These are phyloP conservation scores for Microcebus ravelobensis DNA, from an alignment of 2,113 vertebrate species.

Conservation along the genomic window DNA sequence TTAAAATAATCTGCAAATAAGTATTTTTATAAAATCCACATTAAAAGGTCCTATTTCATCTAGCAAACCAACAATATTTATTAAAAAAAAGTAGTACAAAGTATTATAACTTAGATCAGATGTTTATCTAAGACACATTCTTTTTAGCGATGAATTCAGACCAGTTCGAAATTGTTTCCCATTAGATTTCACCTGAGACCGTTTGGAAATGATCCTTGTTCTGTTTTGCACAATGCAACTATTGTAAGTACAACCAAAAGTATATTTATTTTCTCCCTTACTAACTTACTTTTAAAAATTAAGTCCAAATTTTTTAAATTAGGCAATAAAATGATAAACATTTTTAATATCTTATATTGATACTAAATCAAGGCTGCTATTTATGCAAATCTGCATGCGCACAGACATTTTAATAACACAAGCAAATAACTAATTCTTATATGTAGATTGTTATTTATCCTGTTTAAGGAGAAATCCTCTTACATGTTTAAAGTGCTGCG, in stretches of 20 bases:
- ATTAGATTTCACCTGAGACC: conserved; percentile 87
- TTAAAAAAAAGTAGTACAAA: conserved; percentile 82
- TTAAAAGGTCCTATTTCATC: conserved; percentile 84
- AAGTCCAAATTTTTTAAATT: conserved; percentile 69
- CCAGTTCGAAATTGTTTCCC: conserved; percentile 85
- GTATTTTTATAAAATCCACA: conserved; percentile 85
- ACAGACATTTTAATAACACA: conserved; percentile 47
- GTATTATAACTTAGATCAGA: conserved; percentile 85
- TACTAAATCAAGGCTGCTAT: conserved; percentile 55
- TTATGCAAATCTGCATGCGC: conserved; percentile 17
- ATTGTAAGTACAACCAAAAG: conserved; percentile 84
- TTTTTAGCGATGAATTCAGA: conserved; percentile 83
- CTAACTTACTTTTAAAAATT: conserved; percentile 80
- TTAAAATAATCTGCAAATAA: conserved; percentile 83
- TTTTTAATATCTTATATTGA: conserved; percentile 66
- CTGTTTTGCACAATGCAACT: conserved; percentile 83
- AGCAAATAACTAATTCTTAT: conserved; percentile 47
- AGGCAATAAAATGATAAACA: conserved; percentile 60
- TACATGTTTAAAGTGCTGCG: conserved; percentile 33
- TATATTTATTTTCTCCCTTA: conserved; percentile 84
- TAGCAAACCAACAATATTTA: conserved; percentile 77
- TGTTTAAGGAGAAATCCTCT: conserved; percentile 55
- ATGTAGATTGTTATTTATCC: not conserved
- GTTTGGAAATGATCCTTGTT: conserved; percentile 85
- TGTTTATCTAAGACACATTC: conserved; percentile 87